Evolutionary conservation across 2,797 vertebrate genomes (phyloP).

Genomic region (Hydrophis major): DNA sequence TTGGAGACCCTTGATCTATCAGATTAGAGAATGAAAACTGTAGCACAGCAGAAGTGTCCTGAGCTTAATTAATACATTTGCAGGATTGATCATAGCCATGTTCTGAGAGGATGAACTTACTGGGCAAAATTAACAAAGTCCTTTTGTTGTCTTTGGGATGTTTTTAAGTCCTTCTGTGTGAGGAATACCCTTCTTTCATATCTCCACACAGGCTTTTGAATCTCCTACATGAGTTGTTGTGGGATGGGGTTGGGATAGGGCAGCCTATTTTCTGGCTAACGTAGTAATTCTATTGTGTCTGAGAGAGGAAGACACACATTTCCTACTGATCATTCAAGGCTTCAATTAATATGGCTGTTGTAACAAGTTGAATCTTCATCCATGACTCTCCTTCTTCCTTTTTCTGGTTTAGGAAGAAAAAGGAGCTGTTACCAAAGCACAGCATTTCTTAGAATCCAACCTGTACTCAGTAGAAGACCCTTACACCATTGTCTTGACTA

Average conservation of each 20-base stretch:
- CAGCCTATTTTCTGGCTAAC: not conserved
- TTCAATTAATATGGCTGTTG: not conserved
- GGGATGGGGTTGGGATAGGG: not conserved
- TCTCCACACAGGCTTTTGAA: not conserved
- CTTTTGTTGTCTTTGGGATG: not conserved
- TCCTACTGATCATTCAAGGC: not conserved
- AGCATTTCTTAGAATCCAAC: constrained; percentile 86
- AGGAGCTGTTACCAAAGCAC: constrained; percentile 81
- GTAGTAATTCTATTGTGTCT: not conserved
- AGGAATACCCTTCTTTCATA: not conserved
- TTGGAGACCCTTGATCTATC: too few species aligned
- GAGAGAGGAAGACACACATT: not conserved
- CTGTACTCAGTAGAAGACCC: constrained; percentile 84
- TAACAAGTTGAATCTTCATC: not conserved
- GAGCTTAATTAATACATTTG: constrained; percentile 40
- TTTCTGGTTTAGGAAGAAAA: constrained; percentile 79
- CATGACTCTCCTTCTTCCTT: not conserved
- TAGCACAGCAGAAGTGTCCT: not conserved
- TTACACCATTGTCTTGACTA: constrained; percentile 84
- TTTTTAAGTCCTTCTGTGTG: not conserved
- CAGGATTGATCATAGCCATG: constrained; percentile 60
- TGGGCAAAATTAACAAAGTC: constrained; percentile 54
- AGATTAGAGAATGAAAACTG: not conserved
- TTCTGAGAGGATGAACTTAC: constrained; percentile 57
- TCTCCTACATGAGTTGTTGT: not conserved